Base-by-base conservation (phyloP, 2,797 vertebrate genomes). In the Malurus splendens region DNA sequence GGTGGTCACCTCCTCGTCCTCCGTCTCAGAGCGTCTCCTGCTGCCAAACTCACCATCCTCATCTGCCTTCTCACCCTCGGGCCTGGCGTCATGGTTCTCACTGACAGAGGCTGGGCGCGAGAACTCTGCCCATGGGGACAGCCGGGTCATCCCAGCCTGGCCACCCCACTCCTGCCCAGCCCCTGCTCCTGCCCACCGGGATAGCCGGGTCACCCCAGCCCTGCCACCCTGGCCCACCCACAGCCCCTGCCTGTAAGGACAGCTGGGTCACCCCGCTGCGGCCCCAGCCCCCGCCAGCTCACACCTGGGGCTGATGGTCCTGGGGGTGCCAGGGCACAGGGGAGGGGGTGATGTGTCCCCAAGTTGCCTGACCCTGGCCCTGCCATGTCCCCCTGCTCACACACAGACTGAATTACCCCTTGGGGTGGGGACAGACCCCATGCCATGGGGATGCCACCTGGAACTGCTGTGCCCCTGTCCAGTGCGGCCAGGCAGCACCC, bases 81-180 rank as follows among this genome's bases (percentile, higher is more conserved):
- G 95, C 52, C 96, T 98, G 47, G 94, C 93, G 0, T 99, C 98
- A 0, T 99, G 98, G 95, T 98, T 99, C 96, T 99, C 98, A 4
- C 98, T 98, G 97, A 98, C 98, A 0, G 99, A 99, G 32, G 98
- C 97, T 4, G 98, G 99, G 87, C 98, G 97, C 7, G 98, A 99
- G 87, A 99, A 99, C 96, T 99, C 99, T 98, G 98, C 92, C 88
- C 81, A 1, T 4, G 41, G 77, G 83, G 59, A 95, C 67, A 92
- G 36, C 33, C 0, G 0, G 18, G 74, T 90, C 89, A 79, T 4
- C 30, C 15, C 13, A 11, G 73, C 54, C 45, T 54, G 89, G 65
- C 27, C 47, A 18, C 17, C 41, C 44, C 14, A n/a, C 44, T 6
- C 28, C 45, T 14, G 11, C 22, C 19, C 45, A 42, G 11, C 2